Evolutionary conservation across 2,113 vertebrate species (phyloP).

Genomic region (Periophthalmodon schlosseri): DNA sequence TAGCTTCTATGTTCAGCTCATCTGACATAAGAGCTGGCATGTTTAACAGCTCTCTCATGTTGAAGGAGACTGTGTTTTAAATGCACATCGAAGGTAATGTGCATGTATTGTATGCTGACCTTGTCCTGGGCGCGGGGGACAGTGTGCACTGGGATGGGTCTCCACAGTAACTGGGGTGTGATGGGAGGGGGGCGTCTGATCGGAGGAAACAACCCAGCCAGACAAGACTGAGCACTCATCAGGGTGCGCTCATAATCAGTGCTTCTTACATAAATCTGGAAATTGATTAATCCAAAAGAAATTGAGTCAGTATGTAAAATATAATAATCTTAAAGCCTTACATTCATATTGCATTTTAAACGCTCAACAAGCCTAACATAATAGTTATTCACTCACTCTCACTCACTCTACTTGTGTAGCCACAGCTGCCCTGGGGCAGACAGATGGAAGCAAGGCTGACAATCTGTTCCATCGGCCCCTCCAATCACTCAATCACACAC

Average conservation of each 20-base stretch:
- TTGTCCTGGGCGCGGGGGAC: conserved; percentile 77
- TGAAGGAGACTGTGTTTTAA: not conserved
- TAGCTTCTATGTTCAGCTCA: not conserved
- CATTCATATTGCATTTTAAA: too few species aligned
- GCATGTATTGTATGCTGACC: conserved; percentile 65
- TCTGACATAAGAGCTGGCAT: not conserved
- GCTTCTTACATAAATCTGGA: conserved; percentile 86
- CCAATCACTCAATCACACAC: too few species aligned
- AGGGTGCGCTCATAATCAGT: conserved; percentile 90
- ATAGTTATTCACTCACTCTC: too few species aligned
- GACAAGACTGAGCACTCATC: conserved; percentile 87
- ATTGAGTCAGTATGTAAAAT: not conserved
- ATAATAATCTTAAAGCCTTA: too few species aligned
- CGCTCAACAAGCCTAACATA: too few species aligned
- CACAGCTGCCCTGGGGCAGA: too few species aligned
- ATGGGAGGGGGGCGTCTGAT: conserved; percentile 71
- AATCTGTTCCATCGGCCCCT: too few species aligned
- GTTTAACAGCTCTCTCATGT: not conserved
- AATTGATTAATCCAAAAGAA: not conserved
- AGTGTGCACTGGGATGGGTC: conserved; percentile 89
- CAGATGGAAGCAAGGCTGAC: too few species aligned
- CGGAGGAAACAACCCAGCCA: conserved; percentile 87
- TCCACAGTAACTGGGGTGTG: conserved; percentile 79
- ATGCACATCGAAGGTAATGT: conserved; percentile 44
- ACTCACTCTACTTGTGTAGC: too few species aligned